phyloP scores from a whole-genome alignment of 1,140 invertebrate species.

The Drosophila bipectinata region DNA sequence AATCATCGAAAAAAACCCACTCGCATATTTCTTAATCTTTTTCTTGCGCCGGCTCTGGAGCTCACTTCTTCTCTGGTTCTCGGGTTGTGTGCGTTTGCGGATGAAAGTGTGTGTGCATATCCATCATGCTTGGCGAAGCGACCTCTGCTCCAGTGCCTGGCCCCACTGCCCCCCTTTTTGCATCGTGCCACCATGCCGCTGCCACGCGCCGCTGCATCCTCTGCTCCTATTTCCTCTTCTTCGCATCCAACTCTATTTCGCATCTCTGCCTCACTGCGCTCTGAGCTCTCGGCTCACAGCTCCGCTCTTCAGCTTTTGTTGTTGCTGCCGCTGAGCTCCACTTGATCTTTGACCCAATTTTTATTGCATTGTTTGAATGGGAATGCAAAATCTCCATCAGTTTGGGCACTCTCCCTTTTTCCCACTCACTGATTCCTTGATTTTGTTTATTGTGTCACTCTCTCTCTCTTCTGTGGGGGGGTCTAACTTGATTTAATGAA shows the following conservation, averaged over 20 bases:
- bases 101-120: slow-evolving; percentile 57
- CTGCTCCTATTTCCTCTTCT: slow-evolving; percentile 43
- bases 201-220: slow-evolving; percentile 74
- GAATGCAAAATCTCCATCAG: slow-evolving; percentile 54
- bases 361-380: slow-evolving; percentile 73
- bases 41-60: slow-evolving; percentile 50
- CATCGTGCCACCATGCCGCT: slow-evolving; percentile 51
- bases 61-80: slow-evolving; percentile 1
- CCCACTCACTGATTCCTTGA: neutral
- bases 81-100: slow-evolving; percentile 9
- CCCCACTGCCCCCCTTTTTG: slow-evolving; percentile 2
- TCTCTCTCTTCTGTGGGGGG: slow-evolving; percentile 37
- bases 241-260: slow-evolving; percentile 70
- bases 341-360: slow-evolving; percentile 83
- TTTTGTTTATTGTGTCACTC: neutral
- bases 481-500: slow-evolving; percentile 70
- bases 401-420: slow-evolving; percentile 21
- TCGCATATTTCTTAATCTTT: slow-evolving; percentile 78
- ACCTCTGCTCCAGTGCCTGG: slow-evolving; percentile 53
- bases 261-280: slow-evolving; percentile 39
- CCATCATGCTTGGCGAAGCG: slow-evolving; percentile 69
- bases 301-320: slow-evolving; percentile 17
- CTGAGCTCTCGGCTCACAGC: slow-evolving; percentile 5
- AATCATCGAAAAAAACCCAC: slow-evolving; percentile 40
- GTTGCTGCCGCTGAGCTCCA: slow-evolving; percentile 65